These are phyloP conservation scores for Bombus impatiens DNA, from an alignment of 1,140 invertebrate genomes.

Conservation along the genomic window DNA sequence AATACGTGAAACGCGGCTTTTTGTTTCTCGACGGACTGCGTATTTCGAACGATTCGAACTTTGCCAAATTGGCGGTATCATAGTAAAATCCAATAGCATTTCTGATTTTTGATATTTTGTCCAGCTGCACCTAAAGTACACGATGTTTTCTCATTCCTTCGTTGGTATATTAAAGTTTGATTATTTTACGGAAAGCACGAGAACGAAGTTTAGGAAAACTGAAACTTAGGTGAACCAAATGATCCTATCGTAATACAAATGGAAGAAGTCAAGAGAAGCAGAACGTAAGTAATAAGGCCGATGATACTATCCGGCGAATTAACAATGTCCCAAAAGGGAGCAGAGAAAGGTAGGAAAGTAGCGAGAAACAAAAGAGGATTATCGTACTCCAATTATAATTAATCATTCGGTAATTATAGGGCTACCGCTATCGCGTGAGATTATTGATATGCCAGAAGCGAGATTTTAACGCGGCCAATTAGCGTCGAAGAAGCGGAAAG, in stretches of 20 bases:
- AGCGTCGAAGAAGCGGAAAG: constrained; percentile 45
- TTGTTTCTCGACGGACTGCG: background rate
- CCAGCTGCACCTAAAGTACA: too few relatives aligned
- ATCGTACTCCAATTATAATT: constrained; percentile 63
- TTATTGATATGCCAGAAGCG: constrained; percentile 47
- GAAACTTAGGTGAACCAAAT: too few relatives aligned
- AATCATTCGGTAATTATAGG: constrained; percentile 56
- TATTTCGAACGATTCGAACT: too few relatives aligned
- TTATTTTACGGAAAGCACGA: too few relatives aligned
- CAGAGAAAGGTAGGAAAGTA: background rate
- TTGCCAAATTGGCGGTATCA: too few relatives aligned
- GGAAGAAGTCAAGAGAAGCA: background rate
- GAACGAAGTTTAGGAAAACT: too few relatives aligned
- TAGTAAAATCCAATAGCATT: too few relatives aligned
- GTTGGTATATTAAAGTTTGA: too few relatives aligned
- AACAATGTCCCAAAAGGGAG: background rate
- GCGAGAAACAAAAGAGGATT: constrained; percentile 1
- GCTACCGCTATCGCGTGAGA: constrained; percentile 39
- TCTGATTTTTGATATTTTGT: too few relatives aligned
- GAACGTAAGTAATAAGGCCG: background rate
- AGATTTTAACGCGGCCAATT: constrained; percentile 50
- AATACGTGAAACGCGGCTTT: background rate
- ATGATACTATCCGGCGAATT: constrained; percentile 17
- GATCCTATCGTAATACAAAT: too few relatives aligned
- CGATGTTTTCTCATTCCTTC: too few relatives aligned